These are phyloP conservation scores for Drosophila affinis DNA, from an alignment of 2,888 invertebrate genomes.

Conservation along the genomic window DNA sequence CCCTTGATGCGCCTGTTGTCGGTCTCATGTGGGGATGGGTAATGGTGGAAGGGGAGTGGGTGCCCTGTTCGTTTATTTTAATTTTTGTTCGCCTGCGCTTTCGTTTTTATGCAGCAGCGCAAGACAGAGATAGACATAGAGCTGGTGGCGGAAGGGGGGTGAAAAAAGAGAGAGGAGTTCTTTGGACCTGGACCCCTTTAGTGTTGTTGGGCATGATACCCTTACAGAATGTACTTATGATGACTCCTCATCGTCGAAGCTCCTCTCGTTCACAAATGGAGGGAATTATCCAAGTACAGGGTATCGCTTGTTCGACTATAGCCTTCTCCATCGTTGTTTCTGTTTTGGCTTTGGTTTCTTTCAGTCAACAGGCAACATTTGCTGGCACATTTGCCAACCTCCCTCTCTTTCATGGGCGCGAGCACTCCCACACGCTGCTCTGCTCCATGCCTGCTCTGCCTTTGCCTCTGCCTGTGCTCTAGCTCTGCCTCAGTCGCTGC, in stretches of 20 bases:
- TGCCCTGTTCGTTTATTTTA: conserved; percentile 73
- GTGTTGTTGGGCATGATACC: neutral
- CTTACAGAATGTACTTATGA: neutral
- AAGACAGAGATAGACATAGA: conserved; percentile 30
- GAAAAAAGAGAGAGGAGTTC: neutral
- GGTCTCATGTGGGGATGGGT: conserved; percentile 25
- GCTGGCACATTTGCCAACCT: conserved; percentile 40
- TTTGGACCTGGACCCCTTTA: neutral
- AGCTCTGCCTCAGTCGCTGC: conserved; percentile 19
- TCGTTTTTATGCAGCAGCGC: conserved; percentile 62
- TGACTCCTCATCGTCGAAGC: neutral
- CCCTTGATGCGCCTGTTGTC: conserved; percentile 53
- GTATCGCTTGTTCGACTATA: neutral
- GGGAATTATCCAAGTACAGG: neutral
- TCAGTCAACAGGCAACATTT: conserved; percentile 40
- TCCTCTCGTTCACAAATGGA: neutral
- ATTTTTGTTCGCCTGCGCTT: conserved; percentile 76
- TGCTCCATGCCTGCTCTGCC: neutral
- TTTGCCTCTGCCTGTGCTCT: conserved; percentile 27
- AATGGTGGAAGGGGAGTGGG: conserved; percentile 2
- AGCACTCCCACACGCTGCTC: conserved; percentile 12
- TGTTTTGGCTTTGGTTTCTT: conserved; percentile 42
- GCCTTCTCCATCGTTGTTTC: conserved; percentile 9
- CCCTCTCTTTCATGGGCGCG: conserved; percentile 20
- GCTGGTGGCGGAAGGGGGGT: neutral